Conservation (phyloP, 2,113 vertebrate species). For the Rhea americana region DNA sequence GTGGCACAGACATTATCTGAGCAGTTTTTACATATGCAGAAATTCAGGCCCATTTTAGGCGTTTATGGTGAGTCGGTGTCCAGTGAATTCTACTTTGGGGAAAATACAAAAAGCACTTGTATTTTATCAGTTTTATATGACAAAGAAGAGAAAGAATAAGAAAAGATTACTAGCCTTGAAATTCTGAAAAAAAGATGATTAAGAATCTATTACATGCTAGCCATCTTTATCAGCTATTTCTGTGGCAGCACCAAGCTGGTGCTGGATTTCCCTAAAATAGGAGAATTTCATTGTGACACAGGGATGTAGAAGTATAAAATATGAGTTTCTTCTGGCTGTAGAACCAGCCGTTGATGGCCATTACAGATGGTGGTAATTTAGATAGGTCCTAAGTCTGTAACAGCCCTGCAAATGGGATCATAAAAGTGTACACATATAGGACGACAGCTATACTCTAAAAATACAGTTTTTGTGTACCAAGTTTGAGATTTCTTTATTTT, state of each 20-base stretch:
- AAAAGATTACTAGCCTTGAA: background rate
- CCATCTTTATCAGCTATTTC: background rate
- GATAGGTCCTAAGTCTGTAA: background rate
- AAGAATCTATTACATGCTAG: background rate
- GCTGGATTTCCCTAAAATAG: background rate
- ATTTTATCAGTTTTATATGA: background rate
- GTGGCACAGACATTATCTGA: background rate
- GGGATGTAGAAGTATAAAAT: background rate
- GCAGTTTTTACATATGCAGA: background rate
- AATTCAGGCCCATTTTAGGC: background rate
- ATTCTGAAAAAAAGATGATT: background rate
- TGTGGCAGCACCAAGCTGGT: background rate
- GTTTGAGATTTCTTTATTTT: background rate
- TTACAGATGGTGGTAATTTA: background rate
- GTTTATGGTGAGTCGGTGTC: background rate
- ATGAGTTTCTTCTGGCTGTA: background rate
- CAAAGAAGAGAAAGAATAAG: background rate
- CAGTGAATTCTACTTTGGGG: background rate
- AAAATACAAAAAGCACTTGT: fast-evolving
- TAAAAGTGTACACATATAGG: background rate
- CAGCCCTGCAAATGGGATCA: background rate
- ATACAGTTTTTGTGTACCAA: background rate
- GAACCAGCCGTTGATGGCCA: background rate
- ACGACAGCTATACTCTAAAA: background rate
- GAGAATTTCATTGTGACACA: background rate